These are phyloP conservation scores for Salvelinus alpinus DNA, from an alignment of 2,113 vertebrate species.

Conservation along the genomic window DNA sequence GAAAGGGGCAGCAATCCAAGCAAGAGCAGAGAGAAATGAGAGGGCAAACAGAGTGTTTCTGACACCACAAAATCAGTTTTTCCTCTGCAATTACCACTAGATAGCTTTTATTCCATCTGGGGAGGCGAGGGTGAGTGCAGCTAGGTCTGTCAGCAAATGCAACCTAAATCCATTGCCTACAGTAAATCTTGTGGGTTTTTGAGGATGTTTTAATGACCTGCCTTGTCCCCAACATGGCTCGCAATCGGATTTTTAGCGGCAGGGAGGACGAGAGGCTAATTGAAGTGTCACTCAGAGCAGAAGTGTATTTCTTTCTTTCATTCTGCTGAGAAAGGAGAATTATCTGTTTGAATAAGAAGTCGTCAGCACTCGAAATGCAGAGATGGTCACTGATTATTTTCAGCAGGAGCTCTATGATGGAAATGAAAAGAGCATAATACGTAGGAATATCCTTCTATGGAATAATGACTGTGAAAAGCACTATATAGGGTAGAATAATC, in stretches of 20 bases:
- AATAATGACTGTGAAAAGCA: slow-evolving; percentile 26
- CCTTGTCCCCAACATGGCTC: slow-evolving; percentile 60
- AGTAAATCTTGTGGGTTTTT: slow-evolving; percentile 57
- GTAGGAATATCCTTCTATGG: slow-evolving; percentile 21
- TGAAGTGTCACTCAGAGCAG: slow-evolving; percentile 75
- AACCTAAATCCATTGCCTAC: slow-evolving; percentile 49
- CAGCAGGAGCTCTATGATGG: slow-evolving; percentile 32
- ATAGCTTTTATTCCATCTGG: slow-evolving; percentile 58
- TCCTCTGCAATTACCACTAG: slow-evolving; percentile 57
- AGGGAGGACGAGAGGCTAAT: slow-evolving; percentile 68
- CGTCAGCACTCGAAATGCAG: slow-evolving; percentile 47
- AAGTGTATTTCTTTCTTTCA: slow-evolving; percentile 45
- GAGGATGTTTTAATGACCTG: slow-evolving; percentile 70
- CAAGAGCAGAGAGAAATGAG: slow-evolving; percentile 53
- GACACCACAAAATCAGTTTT: slow-evolving; percentile 57
- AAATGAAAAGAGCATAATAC: slow-evolving; percentile 25
- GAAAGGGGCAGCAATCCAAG: slow-evolving; percentile 41
- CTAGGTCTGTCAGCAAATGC: slow-evolving; percentile 53
- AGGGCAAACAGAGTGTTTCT: slow-evolving; percentile 54
- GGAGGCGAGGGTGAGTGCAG: slow-evolving; percentile 14
- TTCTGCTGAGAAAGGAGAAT: slow-evolving; percentile 49
- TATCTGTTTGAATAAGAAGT: slow-evolving; percentile 59
- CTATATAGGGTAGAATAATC: slow-evolving; percentile 3
- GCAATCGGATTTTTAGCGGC: slow-evolving; percentile 72
- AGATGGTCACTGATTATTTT: slow-evolving; percentile 57